phyloP scores from a whole-genome alignment of 2,113 vertebrate species.

The Gambusia holbrooki region DNA sequence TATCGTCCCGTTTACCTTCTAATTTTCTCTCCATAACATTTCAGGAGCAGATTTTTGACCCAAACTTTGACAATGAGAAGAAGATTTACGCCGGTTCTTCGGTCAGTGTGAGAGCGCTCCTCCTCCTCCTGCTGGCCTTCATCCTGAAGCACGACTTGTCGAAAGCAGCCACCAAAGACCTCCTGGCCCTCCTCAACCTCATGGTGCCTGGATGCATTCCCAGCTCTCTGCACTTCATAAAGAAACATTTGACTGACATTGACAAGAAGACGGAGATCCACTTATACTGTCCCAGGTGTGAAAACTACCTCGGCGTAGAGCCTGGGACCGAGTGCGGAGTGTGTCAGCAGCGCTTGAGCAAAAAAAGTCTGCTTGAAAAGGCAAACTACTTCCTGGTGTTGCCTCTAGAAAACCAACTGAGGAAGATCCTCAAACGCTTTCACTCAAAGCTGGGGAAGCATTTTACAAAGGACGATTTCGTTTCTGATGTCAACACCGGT shows the following conservation, averaged over 20 bases:
- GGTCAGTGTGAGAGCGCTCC: conserved; percentile 7
- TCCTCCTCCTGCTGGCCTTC: conserved; percentile 15
- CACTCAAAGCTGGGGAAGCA: conserved; percentile 19
- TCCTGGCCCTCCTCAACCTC: conserved; percentile 23
- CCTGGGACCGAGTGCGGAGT: conserved; percentile 4
- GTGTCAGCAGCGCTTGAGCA: conserved; percentile 25
- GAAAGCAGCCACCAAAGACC: conserved; percentile 20
- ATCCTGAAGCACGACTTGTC: conserved; percentile 31
- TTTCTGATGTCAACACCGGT: conserved; percentile 14
- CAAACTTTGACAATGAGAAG: no score
- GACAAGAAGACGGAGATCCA: not conserved
- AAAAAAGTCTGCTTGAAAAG: conserved; percentile 11
- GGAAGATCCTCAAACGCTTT: not conserved
- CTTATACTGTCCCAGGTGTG: conserved; percentile 29
- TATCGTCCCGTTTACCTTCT: no score
- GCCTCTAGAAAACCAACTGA: conserved; percentile 19
- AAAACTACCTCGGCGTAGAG: conserved; percentile 13
- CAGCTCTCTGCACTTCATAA: conserved; percentile 6
- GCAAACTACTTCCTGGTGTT: conserved; percentile 25
- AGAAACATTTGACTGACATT: not conserved
- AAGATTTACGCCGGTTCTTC: no score
- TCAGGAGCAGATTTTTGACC: no score
- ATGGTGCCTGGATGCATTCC: conserved; percentile 25
- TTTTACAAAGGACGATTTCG: not conserved
- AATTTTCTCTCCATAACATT: no score